These are phyloP conservation scores for Cairina moschata DNA, from an alignment of 2,113 vertebrate genomes.

Conservation along the genomic window DNA sequence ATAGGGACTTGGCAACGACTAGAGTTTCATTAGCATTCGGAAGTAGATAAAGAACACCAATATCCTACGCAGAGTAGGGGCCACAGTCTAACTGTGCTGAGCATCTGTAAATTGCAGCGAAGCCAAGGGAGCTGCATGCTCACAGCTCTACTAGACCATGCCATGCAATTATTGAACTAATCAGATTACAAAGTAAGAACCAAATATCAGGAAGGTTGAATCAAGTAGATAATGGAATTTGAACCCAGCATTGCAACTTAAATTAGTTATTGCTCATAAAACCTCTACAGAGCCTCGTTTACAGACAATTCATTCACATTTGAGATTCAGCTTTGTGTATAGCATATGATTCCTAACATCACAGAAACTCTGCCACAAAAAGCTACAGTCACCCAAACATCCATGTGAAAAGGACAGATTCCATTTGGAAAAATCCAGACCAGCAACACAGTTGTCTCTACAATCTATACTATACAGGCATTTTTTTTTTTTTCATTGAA, in stretches of 20 bases:
- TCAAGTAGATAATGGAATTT: constrained; percentile 21
- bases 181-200: constrained; percentile 12
- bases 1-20: not conserved
- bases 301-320: constrained; percentile 49
- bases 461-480: constrained; percentile 46
- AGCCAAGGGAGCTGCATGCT: constrained; percentile 35
- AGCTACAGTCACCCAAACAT: constrained; percentile 32
- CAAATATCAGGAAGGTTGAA: constrained; percentile 19
- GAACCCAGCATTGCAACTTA: constrained; percentile 51
- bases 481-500: constrained; percentile 43
- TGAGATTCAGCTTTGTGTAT: constrained; percentile 56
- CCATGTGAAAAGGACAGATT: constrained; percentile 26
- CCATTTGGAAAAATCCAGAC: constrained; percentile 41
- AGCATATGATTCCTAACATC: constrained; percentile 1
- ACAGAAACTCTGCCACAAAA: constrained; percentile 68
- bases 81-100: constrained; percentile 11
- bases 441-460: constrained; percentile 41
- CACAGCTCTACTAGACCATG: constrained; percentile 16
- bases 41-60: constrained; percentile 43
- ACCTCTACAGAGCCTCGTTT: constrained; percentile 56
- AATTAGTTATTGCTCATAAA: constrained; percentile 66
- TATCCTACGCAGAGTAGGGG: constrained; percentile 7
- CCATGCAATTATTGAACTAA: constrained; percentile 58
- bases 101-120: constrained; percentile 26
- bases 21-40: constrained; percentile 15